Conservation (phyloP, 2,797 vertebrate species). For the Pipistrellus pygmaeus region DNA sequence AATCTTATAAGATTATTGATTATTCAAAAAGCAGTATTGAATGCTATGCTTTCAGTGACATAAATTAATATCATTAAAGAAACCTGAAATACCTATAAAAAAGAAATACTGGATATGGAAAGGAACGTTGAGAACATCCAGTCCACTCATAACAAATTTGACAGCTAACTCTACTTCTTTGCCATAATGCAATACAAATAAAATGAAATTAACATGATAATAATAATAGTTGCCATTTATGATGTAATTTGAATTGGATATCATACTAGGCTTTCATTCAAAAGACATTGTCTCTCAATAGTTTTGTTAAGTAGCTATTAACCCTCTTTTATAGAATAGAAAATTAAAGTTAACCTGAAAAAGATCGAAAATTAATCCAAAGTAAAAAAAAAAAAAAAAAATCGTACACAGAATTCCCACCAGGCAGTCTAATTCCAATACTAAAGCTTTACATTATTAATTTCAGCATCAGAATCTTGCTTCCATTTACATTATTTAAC, state of each 20-base stretch:
- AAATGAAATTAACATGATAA: slow-evolving; percentile 45
- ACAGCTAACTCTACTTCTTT: neutral
- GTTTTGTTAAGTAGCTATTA: slow-evolving; percentile 27
- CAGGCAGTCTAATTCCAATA: neutral
- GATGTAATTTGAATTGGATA: neutral
- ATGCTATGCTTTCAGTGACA: slow-evolving; percentile 73
- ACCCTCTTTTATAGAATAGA: neutral
- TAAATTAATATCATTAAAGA: neutral
- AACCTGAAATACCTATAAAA: neutral
- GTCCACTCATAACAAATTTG: neutral
- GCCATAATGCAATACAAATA: slow-evolving; percentile 16
- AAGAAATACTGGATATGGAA: slow-evolving; percentile 63
- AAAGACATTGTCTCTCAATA: slow-evolving; percentile 1
- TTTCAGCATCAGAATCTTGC: neutral
- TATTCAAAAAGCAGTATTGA: slow-evolving; percentile 81
- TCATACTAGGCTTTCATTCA: neutral
- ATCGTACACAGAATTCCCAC: neutral
- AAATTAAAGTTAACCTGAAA: slow-evolving; percentile 38
- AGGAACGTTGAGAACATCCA: slow-evolving; percentile 61
- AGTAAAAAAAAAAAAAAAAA: neutral
- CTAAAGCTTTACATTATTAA: neutral
- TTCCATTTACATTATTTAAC: slow-evolving; percentile 9
- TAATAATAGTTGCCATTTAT: neutral
- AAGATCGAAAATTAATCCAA: neutral
- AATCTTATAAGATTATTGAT: slow-evolving; percentile 76